Evolutionary conservation across 2,888 invertebrate genomes (phyloP), one percentile per base, ranked within the genome.

Genomic region (Nemoura dubitans): DNA sequence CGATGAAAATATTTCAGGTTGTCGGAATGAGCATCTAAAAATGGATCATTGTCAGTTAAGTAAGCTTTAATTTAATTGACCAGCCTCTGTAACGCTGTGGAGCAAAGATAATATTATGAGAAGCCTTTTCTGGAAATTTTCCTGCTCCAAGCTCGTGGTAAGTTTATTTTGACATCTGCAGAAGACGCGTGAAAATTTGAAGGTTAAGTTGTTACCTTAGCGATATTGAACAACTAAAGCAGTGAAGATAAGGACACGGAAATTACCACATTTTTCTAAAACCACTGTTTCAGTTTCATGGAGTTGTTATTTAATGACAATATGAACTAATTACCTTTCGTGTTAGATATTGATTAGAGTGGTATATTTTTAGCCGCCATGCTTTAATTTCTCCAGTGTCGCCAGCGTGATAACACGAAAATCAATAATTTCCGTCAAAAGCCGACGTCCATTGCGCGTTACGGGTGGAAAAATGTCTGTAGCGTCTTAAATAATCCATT

Each of bases 381-480:
- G 59, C 59, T 21, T 59, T 36, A 36, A 59, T 59, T 59, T 21
- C 21, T 59, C 59, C 59, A 59, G 59, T 59, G 59, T 59, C 59
- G 59, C 59, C 59, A 59, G 59, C 21, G 59, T 59, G 59, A 59
- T 59, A 59, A 21, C 59, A 59, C 59, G 59, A 59, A 59, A 59
- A 59, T 59, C 59, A 59, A 59, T 59, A 59, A 59, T 59, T 59
- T 59, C 59, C 59, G 14, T 59, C 59, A 16, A 59, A 59, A 59
- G 59, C 59, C 59, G 59, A 59, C 59, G 59, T 59, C 59, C 59
- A 59, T 59, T 59, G 59, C 59, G 59, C 59, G 59, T 59, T 59
- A 59, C 59, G 29, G 83, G 83, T 36, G 83, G 28, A 42, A 83
- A 83, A 83, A 83, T 83, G 83, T 83, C 83, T 21, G 6, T 83